These are phyloP conservation scores for Nannoperca australis DNA, from an alignment of 2,797 vertebrate species.

Conservation along the genomic window DNA sequence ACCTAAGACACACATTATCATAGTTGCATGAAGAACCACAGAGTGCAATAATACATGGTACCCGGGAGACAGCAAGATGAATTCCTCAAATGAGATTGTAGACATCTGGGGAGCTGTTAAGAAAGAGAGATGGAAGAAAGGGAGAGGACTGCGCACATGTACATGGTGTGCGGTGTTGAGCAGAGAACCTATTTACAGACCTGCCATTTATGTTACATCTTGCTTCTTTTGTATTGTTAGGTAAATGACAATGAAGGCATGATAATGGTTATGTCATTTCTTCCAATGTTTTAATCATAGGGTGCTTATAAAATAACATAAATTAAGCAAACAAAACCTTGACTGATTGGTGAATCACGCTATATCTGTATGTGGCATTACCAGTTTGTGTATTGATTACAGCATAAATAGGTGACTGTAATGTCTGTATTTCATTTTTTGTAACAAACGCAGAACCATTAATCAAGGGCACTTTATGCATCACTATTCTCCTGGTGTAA, in stretches of 20 bases:
- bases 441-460: constrained; percentile 55
- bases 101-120: constrained; percentile 71
- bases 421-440: constrained; percentile 45
- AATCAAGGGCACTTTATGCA: constrained; percentile 73
- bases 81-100: constrained; percentile 83
- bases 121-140: constrained; percentile 48
- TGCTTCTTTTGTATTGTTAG: constrained; percentile 20
- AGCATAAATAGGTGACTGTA: constrained; percentile 36
- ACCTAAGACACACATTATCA: constrained; percentile 80
- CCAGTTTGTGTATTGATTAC: constrained; percentile 38
- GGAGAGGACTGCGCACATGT: constrained; percentile 30
- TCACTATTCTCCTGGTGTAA: constrained; percentile 72
- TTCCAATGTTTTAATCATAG: constrained; percentile 18
- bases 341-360: background rate
- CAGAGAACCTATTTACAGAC: constrained; percentile 45
- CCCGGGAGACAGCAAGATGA: constrained; percentile 79
- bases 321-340: background rate
- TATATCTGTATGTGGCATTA: constrained; percentile 5
- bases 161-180: constrained; percentile 26
- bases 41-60: constrained; percentile 77
- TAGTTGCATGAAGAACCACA: constrained; percentile 76
- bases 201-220: constrained; percentile 43
- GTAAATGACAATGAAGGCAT: constrained; percentile 38
- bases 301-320: constrained; percentile 15
- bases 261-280: constrained; percentile 29